Evolutionary conservation across 2,113 vertebrate genomes (phyloP).

Genomic region (Poicephalus gulielmi): DNA sequence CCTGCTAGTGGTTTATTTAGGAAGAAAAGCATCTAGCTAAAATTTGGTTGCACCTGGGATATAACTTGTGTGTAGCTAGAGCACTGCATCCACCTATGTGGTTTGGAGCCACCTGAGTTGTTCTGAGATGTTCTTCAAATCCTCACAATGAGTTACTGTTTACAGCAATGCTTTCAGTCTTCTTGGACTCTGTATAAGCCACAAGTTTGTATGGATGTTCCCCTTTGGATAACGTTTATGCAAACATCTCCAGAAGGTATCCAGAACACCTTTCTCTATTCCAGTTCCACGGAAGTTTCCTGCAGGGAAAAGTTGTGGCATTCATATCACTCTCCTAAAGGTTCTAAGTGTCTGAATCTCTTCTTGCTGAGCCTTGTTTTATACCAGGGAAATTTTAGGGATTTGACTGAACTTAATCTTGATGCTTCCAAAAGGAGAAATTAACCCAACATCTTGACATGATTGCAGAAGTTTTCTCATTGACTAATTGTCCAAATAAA

Average conservation of each 20-base stretch:
- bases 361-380: not conserved
- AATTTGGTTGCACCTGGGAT: not conserved
- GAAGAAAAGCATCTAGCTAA: not conserved
- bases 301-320: not conserved
- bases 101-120: not conserved
- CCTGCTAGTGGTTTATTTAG: not conserved
- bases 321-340: not conserved
- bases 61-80: not conserved
- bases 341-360: not conserved
- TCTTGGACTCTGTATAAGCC: not conserved
- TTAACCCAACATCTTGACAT: not conserved
- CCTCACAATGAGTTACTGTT: fast-evolving
- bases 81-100: not conserved
- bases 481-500: not conserved
- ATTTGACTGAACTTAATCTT: not conserved
- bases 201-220: not conserved
- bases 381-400: not conserved
- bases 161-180: not conserved
- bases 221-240: not conserved
- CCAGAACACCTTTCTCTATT: not conserved
- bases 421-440: not conserved
- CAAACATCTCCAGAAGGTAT: not conserved
- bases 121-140: not conserved
- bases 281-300: not conserved
- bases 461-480: not conserved